Base-by-base conservation (phyloP, 64 coral and sea anemone species). In the Orbicella faveolata region DNA sequence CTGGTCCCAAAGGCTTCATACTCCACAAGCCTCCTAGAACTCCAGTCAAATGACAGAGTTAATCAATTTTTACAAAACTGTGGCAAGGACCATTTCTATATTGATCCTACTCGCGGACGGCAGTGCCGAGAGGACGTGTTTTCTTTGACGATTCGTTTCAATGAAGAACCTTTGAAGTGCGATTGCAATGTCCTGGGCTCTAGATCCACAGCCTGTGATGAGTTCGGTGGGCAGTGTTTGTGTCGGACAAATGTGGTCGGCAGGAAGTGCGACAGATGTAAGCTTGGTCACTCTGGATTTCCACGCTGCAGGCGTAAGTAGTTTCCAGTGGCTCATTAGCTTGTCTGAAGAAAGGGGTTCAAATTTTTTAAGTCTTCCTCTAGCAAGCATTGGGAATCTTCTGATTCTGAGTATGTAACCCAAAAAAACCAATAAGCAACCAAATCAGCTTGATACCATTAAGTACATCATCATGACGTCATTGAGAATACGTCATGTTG, bases 211-310 rank as follows among this genome's bases (percentile, higher is more conserved):
- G 30, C 75, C 17, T 98, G 96, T 90, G 89, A 86, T 17, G 53
- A 89, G 83, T 94, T 93, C 83, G 93, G 93, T 13, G 96, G 96
- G 1, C 93, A 93, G 78, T 98, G 96, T 33, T 23, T 57, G 51
- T 98, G 96, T 73, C 75, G 67, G 23, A 12, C 41, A 35, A 81
- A 98, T 75, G 88, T 98, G 15, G 96, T 95, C 2, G 93, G 96
- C 18, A 89, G 96, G 54, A 86, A 52, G 37, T 98, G 96, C 61
- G 93, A 98, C 72, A 88, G 90, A 53, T 98, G 96, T n/a, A 66
- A 80, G 48, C 73, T 75, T 6, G 91, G 93, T 14, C 88, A 95
- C 74, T 83, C 90, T 41, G 96, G 93, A 34, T 98, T 95, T 39
- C 96, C 96, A 33, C 89, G 89, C 23, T 97, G 95, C 35, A 41